Evolutionary conservation across 2,888 invertebrate genomes (phyloP).

Genomic region (Diaprepes abbreviatus): DNA sequence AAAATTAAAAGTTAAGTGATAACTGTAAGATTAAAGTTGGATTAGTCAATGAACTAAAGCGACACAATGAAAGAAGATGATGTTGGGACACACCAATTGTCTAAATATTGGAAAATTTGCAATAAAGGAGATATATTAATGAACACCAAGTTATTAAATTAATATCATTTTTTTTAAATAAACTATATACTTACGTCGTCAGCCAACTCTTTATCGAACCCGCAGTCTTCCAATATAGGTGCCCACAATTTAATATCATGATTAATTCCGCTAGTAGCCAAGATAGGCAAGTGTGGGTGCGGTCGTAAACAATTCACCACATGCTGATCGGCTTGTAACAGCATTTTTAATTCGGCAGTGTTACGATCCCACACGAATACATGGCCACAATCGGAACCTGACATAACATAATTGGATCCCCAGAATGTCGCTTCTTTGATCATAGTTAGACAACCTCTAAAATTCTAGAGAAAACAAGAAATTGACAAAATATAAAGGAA

Average conservation of each 20-base stretch:
- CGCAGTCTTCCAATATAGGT: constrained; percentile 74
- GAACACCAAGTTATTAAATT: no score
- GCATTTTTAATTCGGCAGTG: constrained; percentile 79
- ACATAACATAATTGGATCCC: constrained; percentile 85
- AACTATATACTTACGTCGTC: constrained; percentile 71
- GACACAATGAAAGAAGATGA: no score
- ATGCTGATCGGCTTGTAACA: constrained; percentile 85
- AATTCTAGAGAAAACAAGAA: no score
- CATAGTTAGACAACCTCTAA: no score
- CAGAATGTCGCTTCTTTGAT: constrained; percentile 90
- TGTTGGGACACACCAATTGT: no score
- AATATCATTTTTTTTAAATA: neutral
- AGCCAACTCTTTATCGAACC: constrained; percentile 75
- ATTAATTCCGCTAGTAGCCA: constrained; percentile 90
- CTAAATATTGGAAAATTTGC: no score
- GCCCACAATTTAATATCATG: constrained; percentile 89
- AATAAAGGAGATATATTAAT: no score
- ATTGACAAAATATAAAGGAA: no score
- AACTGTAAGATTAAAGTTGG: no score
- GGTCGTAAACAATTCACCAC: constrained; percentile 89
- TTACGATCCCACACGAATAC: constrained; percentile 86
- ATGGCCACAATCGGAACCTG: constrained; percentile 92
- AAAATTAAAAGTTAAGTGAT: no score
- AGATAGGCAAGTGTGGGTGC: constrained; percentile 81
- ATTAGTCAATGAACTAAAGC: no score